Evolutionary conservation across 2,797 vertebrate genomes (phyloP), one percentile per base, ranked within the genome.

Genomic region (Sebastes melanostomus): DNA sequence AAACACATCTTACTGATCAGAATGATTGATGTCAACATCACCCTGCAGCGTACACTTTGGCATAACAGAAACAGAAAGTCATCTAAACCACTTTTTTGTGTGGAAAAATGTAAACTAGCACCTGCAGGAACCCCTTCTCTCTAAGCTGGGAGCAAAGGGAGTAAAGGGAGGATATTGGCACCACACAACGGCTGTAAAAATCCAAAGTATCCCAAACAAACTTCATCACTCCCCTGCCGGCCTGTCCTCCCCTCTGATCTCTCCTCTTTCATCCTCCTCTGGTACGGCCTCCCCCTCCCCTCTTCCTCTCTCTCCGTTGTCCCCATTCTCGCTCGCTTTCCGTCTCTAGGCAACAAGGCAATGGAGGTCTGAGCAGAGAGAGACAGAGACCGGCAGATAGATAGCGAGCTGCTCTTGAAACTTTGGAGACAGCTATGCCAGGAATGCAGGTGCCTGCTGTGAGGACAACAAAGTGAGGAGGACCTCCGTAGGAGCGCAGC

Each of bases 401-500:
- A 90, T 89, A 86, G 88, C 5, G 77, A 77, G 90, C 90, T 72
- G 79, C 88, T 87, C 90, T 89, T 86, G 88, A 89, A 90, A 92
- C 88, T 88, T 91, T 82, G 91, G 87, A 92, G 87, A 84, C 88
- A 93, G 91, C 89, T 93, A 95, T 94, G 91, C 88, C 67, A 92
- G 93, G 93, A 95, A 95, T 94, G 91, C 91, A 92, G 92, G 91
- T 93, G 89, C 92, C 93, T 84, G 92, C 92, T 92, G 91, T 90
- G 93, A 93, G 88, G 84, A 91, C 92, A 93, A 91, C 92, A 92
- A 91, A 93, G 91, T 91, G 90, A 89, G 89, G 85, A 85, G 88
- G 90, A 92, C 91, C 91, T 92, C 94, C 90, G 69, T 55, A 72
- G 86, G 81, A 90, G 86, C 60, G 59, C 83, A 66, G 89, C 8